phyloP scores from a whole-genome alignment of 2,888 invertebrate species.

The Chironomus riparius region DNA sequence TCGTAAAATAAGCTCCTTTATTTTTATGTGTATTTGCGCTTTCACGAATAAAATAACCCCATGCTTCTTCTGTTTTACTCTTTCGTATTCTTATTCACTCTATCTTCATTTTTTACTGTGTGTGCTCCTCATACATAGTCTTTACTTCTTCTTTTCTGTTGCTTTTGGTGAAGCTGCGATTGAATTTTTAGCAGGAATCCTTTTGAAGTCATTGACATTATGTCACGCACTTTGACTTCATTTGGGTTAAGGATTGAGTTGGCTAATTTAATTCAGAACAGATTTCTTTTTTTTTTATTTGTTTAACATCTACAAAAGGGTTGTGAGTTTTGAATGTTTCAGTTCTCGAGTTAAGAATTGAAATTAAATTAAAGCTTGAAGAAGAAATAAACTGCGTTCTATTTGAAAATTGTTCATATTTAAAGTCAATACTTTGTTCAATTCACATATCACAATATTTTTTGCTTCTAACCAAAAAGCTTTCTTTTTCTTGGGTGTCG shows the following conservation, averaged over 20 bases:
- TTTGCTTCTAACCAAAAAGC: too few species aligned
- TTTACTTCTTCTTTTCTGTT: not conserved
- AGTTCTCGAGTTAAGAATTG: too few species aligned
- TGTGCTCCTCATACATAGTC: not conserved
- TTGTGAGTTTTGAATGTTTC: too few species aligned
- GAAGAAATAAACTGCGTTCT: too few species aligned
- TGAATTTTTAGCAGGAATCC: too few species aligned
- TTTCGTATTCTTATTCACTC: too few species aligned
- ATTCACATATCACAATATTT: not conserved
- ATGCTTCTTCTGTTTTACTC: not conserved
- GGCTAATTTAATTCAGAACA: too few species aligned
- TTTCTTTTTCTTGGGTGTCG: not conserved
- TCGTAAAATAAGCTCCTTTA: constrained; percentile 2
- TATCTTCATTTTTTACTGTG: not conserved
- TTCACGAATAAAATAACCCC: constrained; percentile 1
- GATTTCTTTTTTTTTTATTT: too few species aligned
- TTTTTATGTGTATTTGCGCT: constrained; percentile 6
- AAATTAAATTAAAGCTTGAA: too few species aligned
- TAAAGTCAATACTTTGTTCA: not conserved
- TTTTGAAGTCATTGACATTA: too few species aligned
- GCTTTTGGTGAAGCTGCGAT: not conserved
- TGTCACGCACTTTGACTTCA: not conserved
- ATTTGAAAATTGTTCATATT: not conserved
- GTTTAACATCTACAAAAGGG: too few species aligned
- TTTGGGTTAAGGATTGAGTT: too few species aligned